A percentile compares a stretch with the other conserved stretches of the same genome.
Conservation (phyloP, 64 coral and sea anemone genomes). For the Montipora efflorescens region DNA sequence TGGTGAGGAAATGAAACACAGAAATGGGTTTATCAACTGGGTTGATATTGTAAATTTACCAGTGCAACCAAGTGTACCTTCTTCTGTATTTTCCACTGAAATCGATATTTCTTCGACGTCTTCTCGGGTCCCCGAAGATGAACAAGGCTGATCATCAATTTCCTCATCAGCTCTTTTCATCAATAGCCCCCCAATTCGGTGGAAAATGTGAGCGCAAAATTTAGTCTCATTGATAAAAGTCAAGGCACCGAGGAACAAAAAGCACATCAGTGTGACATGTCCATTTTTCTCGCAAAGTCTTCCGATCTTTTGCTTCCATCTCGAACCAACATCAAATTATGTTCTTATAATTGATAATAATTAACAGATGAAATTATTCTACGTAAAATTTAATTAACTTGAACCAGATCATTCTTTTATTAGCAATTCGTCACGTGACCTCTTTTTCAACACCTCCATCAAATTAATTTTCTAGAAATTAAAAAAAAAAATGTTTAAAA, state of each 20-base stretch:
- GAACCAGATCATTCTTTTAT: no score
- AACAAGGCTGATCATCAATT: not conserved
- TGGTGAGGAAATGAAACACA: no score
- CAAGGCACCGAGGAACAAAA: conserved; percentile 10
- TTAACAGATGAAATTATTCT: not conserved
- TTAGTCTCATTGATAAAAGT: conserved; percentile 32
- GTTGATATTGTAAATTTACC: no score
- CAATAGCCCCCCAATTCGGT: not conserved
- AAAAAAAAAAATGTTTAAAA: no score
- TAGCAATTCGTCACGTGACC: no score
- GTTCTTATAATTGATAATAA: no score
- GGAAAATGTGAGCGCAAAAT: conserved; percentile 3
- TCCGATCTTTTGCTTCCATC: not conserved
- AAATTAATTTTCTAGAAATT: no score
- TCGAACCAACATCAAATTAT: not conserved
- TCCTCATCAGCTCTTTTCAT: conserved; percentile 47
- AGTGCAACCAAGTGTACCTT: not conserved
- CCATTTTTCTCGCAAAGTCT: not conserved
- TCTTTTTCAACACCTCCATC: no score
- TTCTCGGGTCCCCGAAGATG: conserved; percentile 22
- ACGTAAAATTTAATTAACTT: conserved; percentile 1
- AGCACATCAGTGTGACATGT: conserved; percentile 31
- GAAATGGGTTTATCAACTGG: no score
- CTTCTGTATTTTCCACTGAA: not conserved
- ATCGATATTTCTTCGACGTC: conserved; percentile 38